These are phyloP conservation scores for Lithobates pipiens DNA, from an alignment of 2,797 vertebrate species.

Conservation along the genomic window DNA sequence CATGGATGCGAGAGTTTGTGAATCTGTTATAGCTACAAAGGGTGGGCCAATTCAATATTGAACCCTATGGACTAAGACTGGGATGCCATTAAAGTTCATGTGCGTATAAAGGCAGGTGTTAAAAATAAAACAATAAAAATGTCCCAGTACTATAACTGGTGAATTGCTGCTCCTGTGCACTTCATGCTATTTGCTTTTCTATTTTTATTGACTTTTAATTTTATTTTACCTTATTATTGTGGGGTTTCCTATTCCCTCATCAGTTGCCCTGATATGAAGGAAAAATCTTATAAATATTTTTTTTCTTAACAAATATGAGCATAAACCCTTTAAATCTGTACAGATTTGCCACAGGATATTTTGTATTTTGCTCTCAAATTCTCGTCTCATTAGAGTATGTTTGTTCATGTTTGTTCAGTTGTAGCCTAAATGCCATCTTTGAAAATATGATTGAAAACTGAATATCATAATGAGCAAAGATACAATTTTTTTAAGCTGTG, in stretches of 20 bases:
- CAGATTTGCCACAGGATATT: neutral
- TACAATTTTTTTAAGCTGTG: neutral
- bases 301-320: neutral
- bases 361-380: neutral
- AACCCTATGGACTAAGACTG: too few species aligned
- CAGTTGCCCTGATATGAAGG: neutral
- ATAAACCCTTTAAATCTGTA: neutral
- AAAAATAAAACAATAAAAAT: too few species aligned
- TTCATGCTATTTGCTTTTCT: neutral
- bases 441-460: neutral
- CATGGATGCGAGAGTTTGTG: too few species aligned
- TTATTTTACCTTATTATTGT: conserved; percentile 2
- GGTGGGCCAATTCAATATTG: too few species aligned
- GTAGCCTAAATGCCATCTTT: neutral
- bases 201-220: neutral
- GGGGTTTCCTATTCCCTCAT: neutral
- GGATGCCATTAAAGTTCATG: too few species aligned
- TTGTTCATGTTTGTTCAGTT: neutral
- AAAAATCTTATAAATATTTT: neutral
- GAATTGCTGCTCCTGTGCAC: too few species aligned
- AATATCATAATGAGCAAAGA: neutral
- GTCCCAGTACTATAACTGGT: too few species aligned
- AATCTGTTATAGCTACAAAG: too few species aligned
- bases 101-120: too few species aligned
- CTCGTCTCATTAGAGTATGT: neutral